Evolutionary conservation across 2,113 vertebrate genomes (phyloP).

Genomic region (Urocitellus parryii): DNA sequence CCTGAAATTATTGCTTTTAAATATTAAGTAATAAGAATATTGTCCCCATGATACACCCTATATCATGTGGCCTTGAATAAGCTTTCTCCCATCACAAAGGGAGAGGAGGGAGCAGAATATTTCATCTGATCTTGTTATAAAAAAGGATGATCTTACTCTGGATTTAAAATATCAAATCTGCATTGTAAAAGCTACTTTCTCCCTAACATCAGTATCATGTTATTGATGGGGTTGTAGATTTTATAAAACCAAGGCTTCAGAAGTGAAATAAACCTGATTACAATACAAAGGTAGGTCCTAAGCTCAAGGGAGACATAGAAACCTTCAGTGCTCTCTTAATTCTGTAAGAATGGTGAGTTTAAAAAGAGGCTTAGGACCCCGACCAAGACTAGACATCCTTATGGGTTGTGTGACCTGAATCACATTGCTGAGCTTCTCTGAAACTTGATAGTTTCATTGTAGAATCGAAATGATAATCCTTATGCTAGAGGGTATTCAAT

Average conservation of each 20-base stretch:
- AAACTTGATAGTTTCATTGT: neutral
- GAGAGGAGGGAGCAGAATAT: slow-evolving; percentile 52
- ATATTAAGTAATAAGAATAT: slow-evolving; percentile 87
- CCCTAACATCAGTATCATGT: neutral
- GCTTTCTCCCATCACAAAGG: slow-evolving; percentile 71
- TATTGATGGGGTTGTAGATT: neutral
- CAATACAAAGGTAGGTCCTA: neutral
- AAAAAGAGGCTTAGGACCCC: neutral
- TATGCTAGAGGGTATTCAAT: neutral
- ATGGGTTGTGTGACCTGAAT: neutral
- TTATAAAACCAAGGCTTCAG: slow-evolving; percentile 44
- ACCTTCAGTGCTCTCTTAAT: neutral
- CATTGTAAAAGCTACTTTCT: slow-evolving; percentile 64
- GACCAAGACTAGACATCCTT: neutral
- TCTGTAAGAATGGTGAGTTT: neutral
- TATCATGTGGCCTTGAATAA: slow-evolving; percentile 82
- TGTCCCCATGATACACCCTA: slow-evolving; percentile 77
- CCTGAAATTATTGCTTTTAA: slow-evolving; percentile 88
- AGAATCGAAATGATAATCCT: neutral
- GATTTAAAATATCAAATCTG: slow-evolving; percentile 66
- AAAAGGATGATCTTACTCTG: neutral
- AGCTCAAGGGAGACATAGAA: neutral
- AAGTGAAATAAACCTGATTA: slow-evolving; percentile 45
- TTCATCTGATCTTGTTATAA: slow-evolving; percentile 73
- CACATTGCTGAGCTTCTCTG: fast-evolving